Evolutionary conservation across 2,113 vertebrate species (phyloP).

Genomic region (Ornithorhynchus anatinus): DNA sequence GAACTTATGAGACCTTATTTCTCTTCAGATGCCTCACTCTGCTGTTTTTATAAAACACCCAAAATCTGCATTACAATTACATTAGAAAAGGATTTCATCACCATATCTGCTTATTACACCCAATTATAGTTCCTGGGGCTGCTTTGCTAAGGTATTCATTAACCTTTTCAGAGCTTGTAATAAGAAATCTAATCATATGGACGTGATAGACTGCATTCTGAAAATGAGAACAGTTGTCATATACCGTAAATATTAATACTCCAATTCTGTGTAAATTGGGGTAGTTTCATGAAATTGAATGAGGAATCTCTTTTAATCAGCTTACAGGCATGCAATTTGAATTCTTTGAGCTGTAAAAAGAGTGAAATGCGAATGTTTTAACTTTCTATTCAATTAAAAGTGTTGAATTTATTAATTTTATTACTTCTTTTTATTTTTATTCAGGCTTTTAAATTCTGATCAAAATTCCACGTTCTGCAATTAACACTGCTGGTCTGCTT

Average conservation of each 20-base stretch:
- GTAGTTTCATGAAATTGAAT: slow-evolving; percentile 66
- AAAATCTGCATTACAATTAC: slow-evolving; percentile 56
- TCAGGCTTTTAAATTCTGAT: slow-evolving; percentile 49
- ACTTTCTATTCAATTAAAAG: slow-evolving; percentile 59
- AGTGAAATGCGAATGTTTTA: slow-evolving; percentile 56
- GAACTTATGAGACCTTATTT: slow-evolving; percentile 12
- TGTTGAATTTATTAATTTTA: slow-evolving; percentile 50
- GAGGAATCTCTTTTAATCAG: slow-evolving; percentile 64
- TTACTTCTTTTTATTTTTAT: slow-evolving; percentile 43
- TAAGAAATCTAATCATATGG: slow-evolving; percentile 67
- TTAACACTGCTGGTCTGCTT: slow-evolving; percentile 43
- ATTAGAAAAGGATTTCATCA: slow-evolving; percentile 57
- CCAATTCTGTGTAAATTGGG: slow-evolving; percentile 65
- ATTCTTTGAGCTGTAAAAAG: slow-evolving; percentile 56
- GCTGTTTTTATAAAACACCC: slow-evolving; percentile 45
- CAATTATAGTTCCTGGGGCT: slow-evolving; percentile 63
- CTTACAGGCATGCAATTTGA: slow-evolving; percentile 52
- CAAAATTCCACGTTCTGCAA: slow-evolving; percentile 31
- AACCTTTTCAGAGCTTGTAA: slow-evolving; percentile 71
- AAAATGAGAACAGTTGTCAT: slow-evolving; percentile 70
- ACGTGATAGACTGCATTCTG: slow-evolving; percentile 59
- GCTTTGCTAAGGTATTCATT: slow-evolving; percentile 68
- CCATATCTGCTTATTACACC: slow-evolving; percentile 64
- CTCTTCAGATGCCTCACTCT: slow-evolving; percentile 24
- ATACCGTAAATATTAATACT: slow-evolving; percentile 69